phyloP scores from a whole-genome alignment of 2,797 vertebrate genomes.

The Pagetopsis macropterus region DNA sequence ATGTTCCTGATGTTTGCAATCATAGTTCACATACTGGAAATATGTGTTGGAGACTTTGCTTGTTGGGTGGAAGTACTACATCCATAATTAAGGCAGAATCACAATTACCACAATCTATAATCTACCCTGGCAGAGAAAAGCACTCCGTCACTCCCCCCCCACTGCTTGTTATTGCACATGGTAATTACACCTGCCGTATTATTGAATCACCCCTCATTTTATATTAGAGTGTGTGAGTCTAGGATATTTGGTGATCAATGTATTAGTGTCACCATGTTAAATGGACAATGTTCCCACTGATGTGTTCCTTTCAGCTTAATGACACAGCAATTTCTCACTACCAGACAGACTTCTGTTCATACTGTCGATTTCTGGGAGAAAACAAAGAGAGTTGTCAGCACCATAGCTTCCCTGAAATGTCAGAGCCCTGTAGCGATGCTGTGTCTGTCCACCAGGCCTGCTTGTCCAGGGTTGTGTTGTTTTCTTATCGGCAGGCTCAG shows the following conservation, averaged over 20 bases:
- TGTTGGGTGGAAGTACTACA: conserved; percentile 55
- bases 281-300: conserved; percentile 61
- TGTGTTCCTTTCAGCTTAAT: conserved; percentile 64
- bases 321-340: conserved; percentile 59
- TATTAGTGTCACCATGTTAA: conserved; percentile 69
- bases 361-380: conserved; percentile 53
- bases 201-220: conserved; percentile 70
- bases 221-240: conserved; percentile 53
- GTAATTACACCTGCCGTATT: conserved; percentile 75
- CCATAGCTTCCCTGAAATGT: conserved; percentile 65
- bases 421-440: conserved; percentile 54
- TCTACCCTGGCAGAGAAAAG: conserved; percentile 63
- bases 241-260: conserved; percentile 65
- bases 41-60: conserved; percentile 42
- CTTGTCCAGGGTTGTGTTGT: conserved; percentile 54
- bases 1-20: conserved; percentile 45
- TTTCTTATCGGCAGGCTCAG: conserved; percentile 60
- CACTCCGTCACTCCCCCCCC: conserved; percentile 62
- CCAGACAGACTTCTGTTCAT: conserved; percentile 47
- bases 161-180: conserved; percentile 65
- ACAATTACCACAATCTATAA: conserved; percentile 74
- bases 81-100: conserved; percentile 72
- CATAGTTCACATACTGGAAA: conserved; percentile 45
- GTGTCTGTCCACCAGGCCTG: conserved; percentile 44
- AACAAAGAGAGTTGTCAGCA: conserved; percentile 62